phyloP scores from a whole-genome alignment of 2,113 vertebrate genomes.

The Pseudopipra pipra region DNA sequence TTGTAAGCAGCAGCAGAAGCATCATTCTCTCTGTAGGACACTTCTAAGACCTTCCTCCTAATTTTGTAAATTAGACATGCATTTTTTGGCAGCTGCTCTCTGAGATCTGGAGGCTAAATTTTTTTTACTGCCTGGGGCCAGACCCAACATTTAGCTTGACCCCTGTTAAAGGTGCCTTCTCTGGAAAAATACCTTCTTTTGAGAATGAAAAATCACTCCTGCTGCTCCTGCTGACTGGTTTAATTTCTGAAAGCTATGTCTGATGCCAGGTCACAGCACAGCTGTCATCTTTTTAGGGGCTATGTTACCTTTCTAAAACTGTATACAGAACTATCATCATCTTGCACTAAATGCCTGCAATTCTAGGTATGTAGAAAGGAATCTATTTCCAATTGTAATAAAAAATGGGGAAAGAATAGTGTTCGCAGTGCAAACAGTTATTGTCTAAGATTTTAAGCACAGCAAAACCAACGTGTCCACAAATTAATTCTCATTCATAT shows the following conservation, averaged over 20 bases:
- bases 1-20: background rate
- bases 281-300: background rate
- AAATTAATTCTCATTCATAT: background rate
- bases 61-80: background rate
- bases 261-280: background rate
- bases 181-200: background rate
- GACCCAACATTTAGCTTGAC: background rate
- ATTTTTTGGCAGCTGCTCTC: background rate
- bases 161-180: background rate
- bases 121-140: background rate
- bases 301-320: background rate
- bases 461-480: background rate
- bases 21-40: background rate
- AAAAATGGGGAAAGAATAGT: background rate
- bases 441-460: background rate
- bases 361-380: background rate
- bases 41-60: background rate
- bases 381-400: background rate
- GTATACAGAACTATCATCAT: background rate
- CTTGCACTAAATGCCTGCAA: background rate
- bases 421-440: background rate
- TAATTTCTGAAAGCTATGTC: background rate
- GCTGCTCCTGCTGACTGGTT: background rate
- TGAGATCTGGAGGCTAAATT: background rate
- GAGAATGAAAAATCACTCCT: background rate